A percentile compares a stretch with the other conserved stretches of the same genome.
Evolutionary conservation across 2,888 invertebrate genomes (phyloP).

Genomic region (Apamea sordens): DNA sequence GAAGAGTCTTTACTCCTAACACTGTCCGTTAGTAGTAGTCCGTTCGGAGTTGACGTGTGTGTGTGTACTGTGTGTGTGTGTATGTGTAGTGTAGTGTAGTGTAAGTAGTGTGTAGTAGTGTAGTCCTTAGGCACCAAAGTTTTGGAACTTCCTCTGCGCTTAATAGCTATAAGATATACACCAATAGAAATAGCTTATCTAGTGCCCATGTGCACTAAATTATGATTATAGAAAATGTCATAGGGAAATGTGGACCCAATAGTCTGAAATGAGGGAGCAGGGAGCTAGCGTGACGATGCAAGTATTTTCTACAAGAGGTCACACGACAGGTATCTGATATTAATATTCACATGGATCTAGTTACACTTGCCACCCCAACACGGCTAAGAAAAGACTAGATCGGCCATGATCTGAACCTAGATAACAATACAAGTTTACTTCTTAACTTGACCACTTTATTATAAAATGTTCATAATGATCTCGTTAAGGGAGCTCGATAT

Average conservation of each 20-base stretch:
- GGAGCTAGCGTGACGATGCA: not conserved
- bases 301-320: not conserved
- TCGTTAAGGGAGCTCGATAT: constrained; percentile 47
- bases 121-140: too few species aligned
- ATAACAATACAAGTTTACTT: constrained; percentile 40
- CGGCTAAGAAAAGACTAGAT: not conserved
- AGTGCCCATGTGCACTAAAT: not conserved
- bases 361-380: not conserved
- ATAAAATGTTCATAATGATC: constrained; percentile 51
- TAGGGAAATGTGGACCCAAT: not conserved
- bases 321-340: not conserved
- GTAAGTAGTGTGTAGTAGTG: too few species aligned
- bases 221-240: not conserved
- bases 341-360: constrained; percentile 1
- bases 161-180: too few species aligned
- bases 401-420: constrained; percentile 18
- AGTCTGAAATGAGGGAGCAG: not conserved
- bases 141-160: too few species aligned
- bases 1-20: too few species aligned
- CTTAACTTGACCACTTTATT: constrained; percentile 10
- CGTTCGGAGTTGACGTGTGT: too few species aligned
- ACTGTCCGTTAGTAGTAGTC: too few species aligned
- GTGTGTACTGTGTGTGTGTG: too few species aligned
- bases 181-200: not conserved
- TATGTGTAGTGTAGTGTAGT: too few species aligned